These are phyloP conservation scores for Solen grandis DNA, from an alignment of 1,140 invertebrate species.

Conservation along the genomic window DNA sequence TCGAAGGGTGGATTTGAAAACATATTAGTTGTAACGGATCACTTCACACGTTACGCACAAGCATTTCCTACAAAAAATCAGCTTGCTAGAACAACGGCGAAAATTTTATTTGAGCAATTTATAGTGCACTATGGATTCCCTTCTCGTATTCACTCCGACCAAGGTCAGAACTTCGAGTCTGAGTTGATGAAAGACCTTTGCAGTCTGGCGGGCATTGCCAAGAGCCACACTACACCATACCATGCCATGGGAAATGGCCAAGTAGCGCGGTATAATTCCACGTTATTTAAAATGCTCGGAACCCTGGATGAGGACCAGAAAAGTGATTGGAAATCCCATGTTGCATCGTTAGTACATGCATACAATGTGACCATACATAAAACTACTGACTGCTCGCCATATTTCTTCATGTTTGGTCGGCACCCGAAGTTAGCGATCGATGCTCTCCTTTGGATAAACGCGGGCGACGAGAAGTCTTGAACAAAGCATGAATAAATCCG, in stretches of 20 bases:
- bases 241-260: neutral
- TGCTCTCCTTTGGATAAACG: no score
- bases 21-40: constrained; percentile 4
- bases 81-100: neutral
- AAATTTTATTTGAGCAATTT: constrained; percentile 21
- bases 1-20: no score
- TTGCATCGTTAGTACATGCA: neutral
- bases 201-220: neutral
- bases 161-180: neutral
- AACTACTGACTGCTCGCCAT: no score
- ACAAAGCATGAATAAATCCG: neutral
- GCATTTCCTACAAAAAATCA: no score
- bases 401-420: no score
- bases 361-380: constrained; percentile 3
- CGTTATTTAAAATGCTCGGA: neutral
- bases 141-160: neutral
- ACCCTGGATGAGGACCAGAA: neutral
- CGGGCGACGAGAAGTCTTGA: neutral
- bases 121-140: constrained; percentile 2
- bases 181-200: neutral
- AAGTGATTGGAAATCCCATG: no score
- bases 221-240: constrained; percentile 3
- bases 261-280: neutral
- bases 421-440: no score
- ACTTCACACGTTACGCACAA: neutral